Conservation (phyloP, 53 echinoderm and acorn worm genomes). For the Arbacia lixula region DNA sequence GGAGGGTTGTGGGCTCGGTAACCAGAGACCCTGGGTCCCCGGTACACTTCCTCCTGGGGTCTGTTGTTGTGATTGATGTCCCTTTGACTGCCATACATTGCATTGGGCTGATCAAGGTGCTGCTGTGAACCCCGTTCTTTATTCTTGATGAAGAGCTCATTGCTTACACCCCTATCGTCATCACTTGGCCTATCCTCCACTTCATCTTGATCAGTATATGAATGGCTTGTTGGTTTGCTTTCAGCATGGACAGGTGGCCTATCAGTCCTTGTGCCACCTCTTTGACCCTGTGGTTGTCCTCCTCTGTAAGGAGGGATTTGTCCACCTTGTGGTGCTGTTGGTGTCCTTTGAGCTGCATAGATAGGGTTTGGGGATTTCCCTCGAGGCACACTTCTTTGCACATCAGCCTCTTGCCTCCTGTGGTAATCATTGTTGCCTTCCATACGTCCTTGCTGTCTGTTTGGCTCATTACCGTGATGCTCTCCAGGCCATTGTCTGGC, state of each 20-base stretch:
- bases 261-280: not conserved
- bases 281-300: not conserved
- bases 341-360: slow-evolving; percentile 30
- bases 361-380: slow-evolving; percentile 26
- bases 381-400: slow-evolving; percentile 7
- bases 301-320: not conserved
- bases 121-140: too few species aligned
- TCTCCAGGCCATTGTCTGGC: not conserved
- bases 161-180: too few species aligned
- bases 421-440: not conserved
- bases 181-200: too few species aligned
- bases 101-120: not conserved
- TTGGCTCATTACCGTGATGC: not conserved
- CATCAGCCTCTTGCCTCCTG: slow-evolving; percentile 27
- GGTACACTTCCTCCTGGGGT: not conserved
- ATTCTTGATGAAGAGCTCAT: too few species aligned
- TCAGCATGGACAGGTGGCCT: not conserved
- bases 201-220: slow-evolving; percentile 4
- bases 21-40: not conserved
- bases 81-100: not conserved
- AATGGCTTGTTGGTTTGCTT: not conserved
- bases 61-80: slow-evolving; percentile 33
- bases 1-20: not conserved
- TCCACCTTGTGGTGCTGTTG: not conserved
- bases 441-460: not conserved